phyloP scores from a whole-genome alignment of 2,888 invertebrate genomes.

The Resseliella maxima region DNA sequence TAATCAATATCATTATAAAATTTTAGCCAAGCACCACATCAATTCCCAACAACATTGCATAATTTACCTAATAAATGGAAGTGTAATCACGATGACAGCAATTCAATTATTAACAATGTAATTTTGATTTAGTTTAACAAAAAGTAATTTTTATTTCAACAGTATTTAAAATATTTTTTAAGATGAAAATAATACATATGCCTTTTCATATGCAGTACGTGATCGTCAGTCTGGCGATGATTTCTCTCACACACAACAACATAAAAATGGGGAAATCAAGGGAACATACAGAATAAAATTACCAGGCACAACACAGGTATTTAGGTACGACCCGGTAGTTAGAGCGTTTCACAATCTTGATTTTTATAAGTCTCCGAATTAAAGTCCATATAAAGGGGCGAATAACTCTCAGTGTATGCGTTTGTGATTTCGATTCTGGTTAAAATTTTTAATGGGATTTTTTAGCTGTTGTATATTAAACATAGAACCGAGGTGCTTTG shows the following conservation, averaged over 20 bases:
- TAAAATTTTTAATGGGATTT: too few species aligned
- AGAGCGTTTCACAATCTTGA: too few species aligned
- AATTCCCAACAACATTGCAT: conserved; percentile 57
- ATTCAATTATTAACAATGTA: too few species aligned
- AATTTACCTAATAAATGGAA: too few species aligned
- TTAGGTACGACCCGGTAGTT: too few species aligned
- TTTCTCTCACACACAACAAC: conserved; percentile 72
- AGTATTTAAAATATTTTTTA: background rate
- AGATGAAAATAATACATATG: conserved; percentile 69
- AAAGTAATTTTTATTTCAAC: conserved; percentile 10
- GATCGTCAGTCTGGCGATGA: conserved; percentile 75
- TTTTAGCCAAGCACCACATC: conserved; percentile 58
- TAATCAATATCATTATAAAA: background rate
- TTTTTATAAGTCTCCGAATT: too few species aligned
- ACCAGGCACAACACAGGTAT: conserved; percentile 75
- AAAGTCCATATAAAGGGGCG: too few species aligned
- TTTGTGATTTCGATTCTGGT: too few species aligned
- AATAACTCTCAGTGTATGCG: too few species aligned
- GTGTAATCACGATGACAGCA: too few species aligned
- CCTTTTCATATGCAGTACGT: conserved; percentile 75
- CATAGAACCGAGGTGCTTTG: too few species aligned
- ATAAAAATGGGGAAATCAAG: conserved; percentile 73
- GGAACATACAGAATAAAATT: conserved; percentile 77
- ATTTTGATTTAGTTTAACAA: background rate
- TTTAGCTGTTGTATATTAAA: too few species aligned